phyloP scores from a whole-genome alignment of 2,888 invertebrate genomes.

The Leptinotarsa tumamoca region DNA sequence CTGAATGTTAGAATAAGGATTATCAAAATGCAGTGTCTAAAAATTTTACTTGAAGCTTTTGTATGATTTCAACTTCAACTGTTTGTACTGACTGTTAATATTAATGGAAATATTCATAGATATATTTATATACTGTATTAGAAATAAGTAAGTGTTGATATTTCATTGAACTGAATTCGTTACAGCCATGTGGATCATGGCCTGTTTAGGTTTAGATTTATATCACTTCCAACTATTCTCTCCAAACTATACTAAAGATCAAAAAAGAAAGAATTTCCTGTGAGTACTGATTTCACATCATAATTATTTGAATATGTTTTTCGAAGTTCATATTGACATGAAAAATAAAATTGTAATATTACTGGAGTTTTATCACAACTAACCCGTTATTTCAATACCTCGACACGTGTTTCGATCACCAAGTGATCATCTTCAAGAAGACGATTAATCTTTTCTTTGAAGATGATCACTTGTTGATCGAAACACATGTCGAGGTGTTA shows the following conservation, averaged over 20 bases:
- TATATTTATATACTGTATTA: constrained; percentile 37
- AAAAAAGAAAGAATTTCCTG: not conserved
- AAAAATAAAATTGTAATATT: too few relatives aligned
- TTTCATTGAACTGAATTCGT: constrained; percentile 13
- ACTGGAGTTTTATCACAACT: too few relatives aligned
- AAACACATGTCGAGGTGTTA: too few relatives aligned
- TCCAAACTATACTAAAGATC: not conserved
- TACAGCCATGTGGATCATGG: constrained; percentile 3
- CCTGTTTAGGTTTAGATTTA: not conserved
- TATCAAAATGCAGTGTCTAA: constrained; percentile 3
- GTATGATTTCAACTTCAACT: constrained; percentile 20
- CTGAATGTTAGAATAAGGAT: constrained; percentile 13
- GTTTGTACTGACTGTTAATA: constrained; percentile 37
- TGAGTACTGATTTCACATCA: not conserved
- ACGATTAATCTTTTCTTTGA: too few relatives aligned
- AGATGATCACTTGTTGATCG: too few relatives aligned
- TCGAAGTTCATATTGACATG: too few relatives aligned
- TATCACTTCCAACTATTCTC: not conserved
- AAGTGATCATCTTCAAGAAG: too few relatives aligned
- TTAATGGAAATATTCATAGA: constrained; percentile 28
- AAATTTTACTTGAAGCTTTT: not conserved
- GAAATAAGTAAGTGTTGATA: constrained; percentile 29
- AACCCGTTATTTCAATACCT: too few relatives aligned
- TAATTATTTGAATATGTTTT: not conserved
- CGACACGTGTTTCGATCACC: too few relatives aligned